Evolutionary conservation across 2,113 vertebrate genomes (phyloP).

Genomic region (Rhipidura dahli): DNA sequence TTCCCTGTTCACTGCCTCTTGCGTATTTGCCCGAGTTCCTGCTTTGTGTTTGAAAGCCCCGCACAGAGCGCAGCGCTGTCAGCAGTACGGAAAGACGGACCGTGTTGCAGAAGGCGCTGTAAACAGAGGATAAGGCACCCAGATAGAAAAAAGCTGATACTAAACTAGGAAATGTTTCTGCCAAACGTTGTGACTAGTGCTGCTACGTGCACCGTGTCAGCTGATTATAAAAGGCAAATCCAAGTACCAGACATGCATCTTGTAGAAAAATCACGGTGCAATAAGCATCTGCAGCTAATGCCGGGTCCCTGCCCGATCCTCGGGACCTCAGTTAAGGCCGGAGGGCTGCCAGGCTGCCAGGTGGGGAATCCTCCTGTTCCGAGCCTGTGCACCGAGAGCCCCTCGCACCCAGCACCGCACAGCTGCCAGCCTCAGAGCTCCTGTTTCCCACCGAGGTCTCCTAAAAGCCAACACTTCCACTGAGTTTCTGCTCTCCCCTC

Average conservation of each 20-base stretch:
- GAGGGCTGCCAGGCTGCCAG: neutral
- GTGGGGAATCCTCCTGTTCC: neutral
- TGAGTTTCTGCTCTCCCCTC: neutral
- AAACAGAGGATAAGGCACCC: neutral
- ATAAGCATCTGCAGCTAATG: neutral
- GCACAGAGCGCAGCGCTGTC: neutral
- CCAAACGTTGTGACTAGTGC: neutral
- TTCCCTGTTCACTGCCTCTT: neutral
- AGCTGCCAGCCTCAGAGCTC: neutral
- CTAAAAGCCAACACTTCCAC: neutral
- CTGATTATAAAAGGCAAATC: neutral
- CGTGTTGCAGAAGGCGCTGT: neutral
- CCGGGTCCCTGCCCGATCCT: neutral
- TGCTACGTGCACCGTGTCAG: neutral
- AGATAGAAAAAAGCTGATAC: neutral
- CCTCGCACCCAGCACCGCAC: neutral
- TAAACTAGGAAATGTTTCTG: slow-evolving; percentile 56
- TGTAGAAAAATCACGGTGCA: neutral
- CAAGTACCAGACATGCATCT: neutral
- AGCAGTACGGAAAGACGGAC: neutral
- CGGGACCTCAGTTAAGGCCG: too few relatives aligned
- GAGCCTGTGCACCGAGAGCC: neutral
- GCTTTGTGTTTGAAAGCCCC: neutral
- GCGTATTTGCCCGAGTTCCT: neutral
- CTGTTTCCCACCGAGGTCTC: neutral